A percentile compares a stretch with the other conserved stretches of the same genome.
Conservation (phyloP, 37 sponge, comb jelly and placozoan genomes). For the Spongilla lacustris region DNA sequence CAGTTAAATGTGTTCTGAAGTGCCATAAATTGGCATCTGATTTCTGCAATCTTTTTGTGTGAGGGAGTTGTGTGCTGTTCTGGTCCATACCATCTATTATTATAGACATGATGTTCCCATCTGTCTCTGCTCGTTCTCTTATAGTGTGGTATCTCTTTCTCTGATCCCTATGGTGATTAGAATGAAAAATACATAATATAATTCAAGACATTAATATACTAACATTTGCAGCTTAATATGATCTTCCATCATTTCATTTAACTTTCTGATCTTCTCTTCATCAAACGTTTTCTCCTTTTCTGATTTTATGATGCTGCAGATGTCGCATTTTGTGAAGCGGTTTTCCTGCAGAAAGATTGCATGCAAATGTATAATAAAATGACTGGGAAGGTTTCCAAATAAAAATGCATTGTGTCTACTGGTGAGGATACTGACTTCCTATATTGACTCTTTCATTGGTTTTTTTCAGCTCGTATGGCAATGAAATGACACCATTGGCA, state of each 20-base stretch:
- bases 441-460: neutral
- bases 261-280: neutral
- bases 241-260: constrained; percentile 9
- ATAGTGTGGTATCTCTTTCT: constrained; percentile 18
- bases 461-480: neutral
- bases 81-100: constrained; percentile 72
- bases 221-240: constrained; percentile 10
- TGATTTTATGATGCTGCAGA: constrained; percentile 20
- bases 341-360: constrained; percentile 18
- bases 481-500: neutral
- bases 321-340: constrained; percentile 52
- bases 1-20: constrained; percentile 51
- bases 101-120: constrained; percentile 21
- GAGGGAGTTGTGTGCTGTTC: constrained; percentile 33
- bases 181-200: neutral
- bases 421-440: neutral
- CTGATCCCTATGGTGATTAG: constrained; percentile 10
- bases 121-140: constrained; percentile 28
- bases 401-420: neutral
- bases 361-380: neutral
- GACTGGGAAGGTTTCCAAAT: constrained; percentile 1
- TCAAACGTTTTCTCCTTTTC: constrained; percentile 20
- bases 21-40: constrained; percentile 51
- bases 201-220: neutral
- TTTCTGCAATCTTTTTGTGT: constrained; percentile 10